Evolutionary conservation across 2,113 vertebrate genomes (phyloP).

Genomic region (Colossoma macropomum): DNA sequence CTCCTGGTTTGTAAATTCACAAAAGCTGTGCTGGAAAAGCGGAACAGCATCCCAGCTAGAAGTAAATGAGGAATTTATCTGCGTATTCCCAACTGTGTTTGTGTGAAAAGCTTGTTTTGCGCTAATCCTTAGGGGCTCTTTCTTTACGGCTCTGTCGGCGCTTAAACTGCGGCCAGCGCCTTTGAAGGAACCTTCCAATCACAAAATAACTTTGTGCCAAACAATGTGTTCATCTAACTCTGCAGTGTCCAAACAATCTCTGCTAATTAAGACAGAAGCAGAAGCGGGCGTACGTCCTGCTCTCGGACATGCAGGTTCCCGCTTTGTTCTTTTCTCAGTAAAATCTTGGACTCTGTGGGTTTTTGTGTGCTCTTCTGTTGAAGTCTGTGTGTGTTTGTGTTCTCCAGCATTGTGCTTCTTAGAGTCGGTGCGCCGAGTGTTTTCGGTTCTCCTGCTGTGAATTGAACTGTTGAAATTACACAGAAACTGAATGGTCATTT

Average conservation of each 20-base stretch:
- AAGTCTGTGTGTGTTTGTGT: background rate
- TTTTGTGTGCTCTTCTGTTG: background rate
- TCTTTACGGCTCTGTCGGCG: conserved; percentile 42
- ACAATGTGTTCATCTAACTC: conserved; percentile 35
- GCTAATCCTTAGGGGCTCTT: conserved; percentile 42
- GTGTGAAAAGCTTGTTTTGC: conserved; percentile 7
- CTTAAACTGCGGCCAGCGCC: conserved; percentile 14
- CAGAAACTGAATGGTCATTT: conserved; percentile 2
- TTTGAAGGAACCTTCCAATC: conserved; percentile 40
- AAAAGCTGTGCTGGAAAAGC: background rate
- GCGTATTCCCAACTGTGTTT: conserved; percentile 18
- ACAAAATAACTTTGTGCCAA: conserved; percentile 44
- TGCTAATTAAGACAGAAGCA: conserved; percentile 40
- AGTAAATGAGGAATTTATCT: conserved; percentile 44
- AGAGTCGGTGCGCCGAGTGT: background rate
- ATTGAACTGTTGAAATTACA: conserved; percentile 8
- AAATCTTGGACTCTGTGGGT: background rate
- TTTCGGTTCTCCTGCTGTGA: background rate
- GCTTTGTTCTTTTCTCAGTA: conserved; percentile 5
- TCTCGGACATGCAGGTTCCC: background rate
- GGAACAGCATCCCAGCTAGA: conserved; percentile 14
- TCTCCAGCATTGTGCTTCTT: background rate
- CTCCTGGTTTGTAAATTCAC: background rate
- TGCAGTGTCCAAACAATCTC: conserved; percentile 40
- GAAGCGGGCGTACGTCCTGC: background rate